phyloP scores from a whole-genome alignment of 2,797 vertebrate genomes.

The Diceros bicornis region DNA sequence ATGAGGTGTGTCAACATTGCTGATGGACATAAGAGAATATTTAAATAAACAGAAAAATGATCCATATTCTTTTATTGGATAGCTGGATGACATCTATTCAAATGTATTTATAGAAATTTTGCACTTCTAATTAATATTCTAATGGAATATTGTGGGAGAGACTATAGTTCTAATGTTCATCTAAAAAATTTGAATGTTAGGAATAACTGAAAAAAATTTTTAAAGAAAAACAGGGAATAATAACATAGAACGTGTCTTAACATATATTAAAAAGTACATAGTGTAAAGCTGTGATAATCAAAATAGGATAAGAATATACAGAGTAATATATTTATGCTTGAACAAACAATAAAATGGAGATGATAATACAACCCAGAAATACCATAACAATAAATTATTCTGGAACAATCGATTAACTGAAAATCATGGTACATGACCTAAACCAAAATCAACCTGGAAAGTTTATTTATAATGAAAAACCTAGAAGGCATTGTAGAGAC shows the following conservation, averaged over 20 bases:
- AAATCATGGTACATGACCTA: neutral
- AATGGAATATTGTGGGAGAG: neutral
- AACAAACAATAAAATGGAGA: slow-evolving; percentile 34
- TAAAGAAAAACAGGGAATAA: neutral
- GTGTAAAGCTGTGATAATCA: neutral
- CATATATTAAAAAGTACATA: neutral
- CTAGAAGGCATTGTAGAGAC: neutral
- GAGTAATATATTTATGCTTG: neutral
- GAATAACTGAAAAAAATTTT: slow-evolving; percentile 6
- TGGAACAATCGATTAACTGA: neutral
- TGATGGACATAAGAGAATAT: neutral
- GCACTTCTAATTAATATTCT: neutral
- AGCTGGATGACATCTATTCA: slow-evolving; percentile 19
- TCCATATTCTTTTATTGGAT: neutral
- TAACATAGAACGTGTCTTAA: neutral
- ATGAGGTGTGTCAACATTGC: neutral
- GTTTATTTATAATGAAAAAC: neutral
- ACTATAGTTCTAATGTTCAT: neutral
- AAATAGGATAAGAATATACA: slow-evolving; percentile 18
- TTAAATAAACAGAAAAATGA: neutral
- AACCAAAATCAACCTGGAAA: slow-evolving; percentile 18
- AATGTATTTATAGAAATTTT: neutral
- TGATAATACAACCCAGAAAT: neutral
- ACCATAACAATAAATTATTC: neutral
- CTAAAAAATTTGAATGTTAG: neutral